phyloP scores from a whole-genome alignment of 2,888 invertebrate species.

The Phymatocera aterrima region DNA sequence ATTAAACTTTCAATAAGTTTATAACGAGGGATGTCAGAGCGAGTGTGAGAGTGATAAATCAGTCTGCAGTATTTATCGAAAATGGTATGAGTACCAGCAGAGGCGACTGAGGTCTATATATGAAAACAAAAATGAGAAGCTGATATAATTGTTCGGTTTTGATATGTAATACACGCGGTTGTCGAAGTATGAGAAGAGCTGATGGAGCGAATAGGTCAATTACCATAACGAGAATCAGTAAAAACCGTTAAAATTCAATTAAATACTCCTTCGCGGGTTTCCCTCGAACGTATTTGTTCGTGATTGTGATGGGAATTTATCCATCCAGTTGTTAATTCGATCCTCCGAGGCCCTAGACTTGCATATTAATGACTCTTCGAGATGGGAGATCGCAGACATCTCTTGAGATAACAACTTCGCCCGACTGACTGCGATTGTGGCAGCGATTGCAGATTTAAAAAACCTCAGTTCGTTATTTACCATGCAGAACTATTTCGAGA shows the following conservation, averaged over 20 bases:
- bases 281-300: not conserved
- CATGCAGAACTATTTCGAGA: conserved; percentile 66
- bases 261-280: not conserved
- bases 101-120: too few relatives aligned
- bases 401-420: conserved; percentile 32
- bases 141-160: not conserved
- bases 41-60: not conserved
- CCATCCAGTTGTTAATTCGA: conserved; percentile 31
- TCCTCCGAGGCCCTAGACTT: not conserved
- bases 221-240: not conserved
- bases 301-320: conserved; percentile 23
- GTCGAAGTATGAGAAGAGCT: not conserved
- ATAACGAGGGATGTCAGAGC: conserved; percentile 27
- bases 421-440: not conserved
- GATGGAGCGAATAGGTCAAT: conserved; percentile 5
- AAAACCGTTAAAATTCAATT: conserved; percentile 31
- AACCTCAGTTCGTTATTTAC: conserved; percentile 64
- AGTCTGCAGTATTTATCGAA: not conserved
- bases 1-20: conserved; percentile 41
- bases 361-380: conserved; percentile 37
- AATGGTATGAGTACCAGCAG: not conserved
- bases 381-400: conserved; percentile 32
- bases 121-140: not conserved
- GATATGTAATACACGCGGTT: not conserved
- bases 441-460: not conserved